These are phyloP conservation scores for Zaprionus kolodkinae DNA, from an alignment of 1,140 invertebrate species.

Conservation along the genomic window DNA sequence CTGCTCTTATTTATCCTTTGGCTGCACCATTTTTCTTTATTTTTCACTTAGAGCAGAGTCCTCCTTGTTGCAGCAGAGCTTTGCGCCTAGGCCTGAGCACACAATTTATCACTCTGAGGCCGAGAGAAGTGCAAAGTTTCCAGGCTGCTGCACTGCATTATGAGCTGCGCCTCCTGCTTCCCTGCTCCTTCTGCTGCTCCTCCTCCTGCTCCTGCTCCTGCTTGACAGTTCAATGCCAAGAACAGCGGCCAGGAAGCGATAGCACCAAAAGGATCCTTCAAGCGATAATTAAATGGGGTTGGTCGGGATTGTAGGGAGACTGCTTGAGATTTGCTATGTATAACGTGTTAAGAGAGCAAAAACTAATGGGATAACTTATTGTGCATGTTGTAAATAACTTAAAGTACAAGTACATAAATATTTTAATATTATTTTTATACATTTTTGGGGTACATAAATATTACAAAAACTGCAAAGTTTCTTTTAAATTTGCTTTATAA, in stretches of 20 bases:
- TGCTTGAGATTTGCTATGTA: not conserved
- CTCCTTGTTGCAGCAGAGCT: slow-evolving; percentile 32
- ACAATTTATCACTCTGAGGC: slow-evolving; percentile 54
- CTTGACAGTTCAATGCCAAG: slow-evolving; percentile 54
- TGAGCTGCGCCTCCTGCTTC: slow-evolving; percentile 27
- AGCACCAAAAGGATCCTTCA: not conserved
- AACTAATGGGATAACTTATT: not conserved
- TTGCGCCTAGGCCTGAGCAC: slow-evolving; percentile 52
- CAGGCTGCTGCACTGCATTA: slow-evolving; percentile 46
- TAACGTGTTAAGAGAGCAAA: not conserved
- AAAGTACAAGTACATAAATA: not conserved
- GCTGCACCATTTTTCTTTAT: slow-evolving; percentile 63
- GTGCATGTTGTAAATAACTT: not conserved
- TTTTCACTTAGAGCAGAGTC: slow-evolving; percentile 64
- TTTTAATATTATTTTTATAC: not conserved
- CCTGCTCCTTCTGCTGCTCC: not conserved
- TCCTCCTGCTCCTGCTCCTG: not conserved
- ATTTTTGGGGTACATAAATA: no score
- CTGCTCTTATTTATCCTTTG: slow-evolving; percentile 71
- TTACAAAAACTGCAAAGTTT: not conserved
- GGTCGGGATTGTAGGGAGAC: not conserved
- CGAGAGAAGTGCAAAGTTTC: slow-evolving; percentile 28
- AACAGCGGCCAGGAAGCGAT: slow-evolving; percentile 11
- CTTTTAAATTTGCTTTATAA: not conserved
- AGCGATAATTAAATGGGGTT: slow-evolving; percentile 19